A percentile compares a stretch with the other conserved stretches of the same genome.
These are phyloP conservation scores for Sebastes taczanowskii DNA, from an alignment of 2,797 vertebrate genomes.

Conservation along the genomic window DNA sequence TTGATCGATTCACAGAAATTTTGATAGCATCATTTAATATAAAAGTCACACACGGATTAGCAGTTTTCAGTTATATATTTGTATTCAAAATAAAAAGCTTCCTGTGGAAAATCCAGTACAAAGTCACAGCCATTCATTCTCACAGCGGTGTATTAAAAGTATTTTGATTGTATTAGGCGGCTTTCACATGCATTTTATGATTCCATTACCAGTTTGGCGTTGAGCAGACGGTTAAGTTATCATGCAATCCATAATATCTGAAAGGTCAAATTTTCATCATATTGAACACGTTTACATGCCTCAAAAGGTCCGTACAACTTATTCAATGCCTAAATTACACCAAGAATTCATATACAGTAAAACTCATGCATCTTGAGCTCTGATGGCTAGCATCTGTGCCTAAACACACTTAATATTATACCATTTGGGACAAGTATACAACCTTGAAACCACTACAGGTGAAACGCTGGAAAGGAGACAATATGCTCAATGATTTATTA, in stretches of 20 bases:
- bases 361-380: slow-evolving; percentile 8
- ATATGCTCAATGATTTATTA: slow-evolving; percentile 31
- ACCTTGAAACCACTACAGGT: slow-evolving; percentile 2
- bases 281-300: slow-evolving; percentile 1
- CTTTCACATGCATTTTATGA: slow-evolving; percentile 2
- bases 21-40: not conserved
- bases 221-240: not conserved
- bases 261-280: not conserved
- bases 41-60: not conserved
- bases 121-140: slow-evolving; percentile 12
- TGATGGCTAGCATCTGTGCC: not conserved
- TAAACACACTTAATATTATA: slow-evolving; percentile 6
- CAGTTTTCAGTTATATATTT: slow-evolving; percentile 1
- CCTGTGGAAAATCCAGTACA: slow-evolving; percentile 19
- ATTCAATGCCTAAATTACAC: not conserved
- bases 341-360: not conserved
- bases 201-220: not conserved
- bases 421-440: not conserved
- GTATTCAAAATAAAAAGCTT: slow-evolving; percentile 39
- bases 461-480: slow-evolving; percentile 15
- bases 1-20: not conserved
- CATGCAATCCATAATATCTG: not conserved
- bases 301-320: not conserved
- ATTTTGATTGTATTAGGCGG: not conserved
- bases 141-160: not conserved